These are phyloP conservation scores for Chiridota heheva DNA, from an alignment of 35 echinoderm and acorn worm genomes.

Conservation along the genomic window DNA sequence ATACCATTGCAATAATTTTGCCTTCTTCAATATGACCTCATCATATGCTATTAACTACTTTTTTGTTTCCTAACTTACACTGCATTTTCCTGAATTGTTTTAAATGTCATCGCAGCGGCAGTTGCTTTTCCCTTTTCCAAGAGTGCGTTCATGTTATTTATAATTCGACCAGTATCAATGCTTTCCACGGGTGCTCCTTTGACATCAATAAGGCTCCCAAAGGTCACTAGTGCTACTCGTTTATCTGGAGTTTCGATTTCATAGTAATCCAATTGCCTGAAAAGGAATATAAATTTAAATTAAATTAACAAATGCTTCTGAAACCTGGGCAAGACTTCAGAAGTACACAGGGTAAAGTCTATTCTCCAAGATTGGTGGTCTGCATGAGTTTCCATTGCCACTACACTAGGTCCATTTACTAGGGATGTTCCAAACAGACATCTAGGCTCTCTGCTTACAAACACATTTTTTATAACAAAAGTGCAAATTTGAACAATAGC, in stretches of 20 bases:
- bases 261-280: slow-evolving; percentile 25
- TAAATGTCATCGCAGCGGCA: not conserved
- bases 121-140: not conserved
- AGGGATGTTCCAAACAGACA: not conserved
- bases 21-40: too few species aligned
- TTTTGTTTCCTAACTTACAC: slow-evolving; percentile 34
- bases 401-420: not conserved
- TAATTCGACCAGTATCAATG: not conserved
- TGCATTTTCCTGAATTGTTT: slow-evolving; percentile 18
- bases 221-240: not conserved
- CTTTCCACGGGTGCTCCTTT: not conserved
- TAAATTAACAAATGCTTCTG: not conserved
- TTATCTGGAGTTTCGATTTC: slow-evolving; percentile 25
- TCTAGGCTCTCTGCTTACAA: not conserved
- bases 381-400: too few species aligned
- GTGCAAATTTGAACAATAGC: too few species aligned
- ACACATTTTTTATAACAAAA: not conserved
- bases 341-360: too few species aligned
- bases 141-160: not conserved
- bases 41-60: too few species aligned
- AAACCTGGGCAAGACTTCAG: not conserved
- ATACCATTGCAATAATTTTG: too few species aligned
- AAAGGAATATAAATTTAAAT: not conserved
- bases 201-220: not conserved
- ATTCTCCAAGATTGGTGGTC: too few species aligned